Evolutionary conservation across 2,888 invertebrate genomes (phyloP).

Genomic region (Laspeyria flexula): DNA sequence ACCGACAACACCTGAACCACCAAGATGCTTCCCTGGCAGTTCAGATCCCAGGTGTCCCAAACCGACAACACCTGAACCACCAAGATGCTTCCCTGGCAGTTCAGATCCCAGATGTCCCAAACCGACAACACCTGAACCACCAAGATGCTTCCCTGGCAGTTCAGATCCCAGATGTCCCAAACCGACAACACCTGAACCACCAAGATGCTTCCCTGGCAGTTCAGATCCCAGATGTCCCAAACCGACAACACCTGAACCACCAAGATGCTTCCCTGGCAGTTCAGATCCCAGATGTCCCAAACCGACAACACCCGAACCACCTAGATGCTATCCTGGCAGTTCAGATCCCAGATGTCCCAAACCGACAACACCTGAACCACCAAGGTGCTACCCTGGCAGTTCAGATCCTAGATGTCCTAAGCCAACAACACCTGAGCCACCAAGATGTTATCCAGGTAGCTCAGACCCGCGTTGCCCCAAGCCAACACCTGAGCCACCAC

Average conservation of each 20-base stretch:
- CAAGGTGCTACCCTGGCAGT: slow-evolving; percentile 48
- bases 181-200: slow-evolving; percentile 45
- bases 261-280: slow-evolving; percentile 47
- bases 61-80: slow-evolving; percentile 41
- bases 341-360: slow-evolving; percentile 47
- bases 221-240: slow-evolving; percentile 51
- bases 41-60: slow-evolving; percentile 53
- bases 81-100: slow-evolving; percentile 56
- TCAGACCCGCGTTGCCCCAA: slow-evolving; percentile 31
- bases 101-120: slow-evolving; percentile 52
- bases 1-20: slow-evolving; percentile 43
- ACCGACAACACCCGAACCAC: slow-evolving; percentile 50
- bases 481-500: slow-evolving; percentile 35
- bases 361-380: slow-evolving; percentile 45
- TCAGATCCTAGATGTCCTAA: slow-evolving; percentile 51
- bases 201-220: slow-evolving; percentile 54
- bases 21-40: slow-evolving; percentile 56
- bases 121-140: slow-evolving; percentile 45
- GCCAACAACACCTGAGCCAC: slow-evolving; percentile 15
- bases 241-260: slow-evolving; percentile 41
- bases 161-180: slow-evolving; percentile 47
- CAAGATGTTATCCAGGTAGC: slow-evolving; percentile 5
- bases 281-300: slow-evolving; percentile 44
- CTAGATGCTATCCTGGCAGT: slow-evolving; percentile 56
- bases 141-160: slow-evolving; percentile 56